Evolutionary conservation across 2,797 vertebrate genomes (phyloP).

Genomic region (Peromyscus nudipes): DNA sequence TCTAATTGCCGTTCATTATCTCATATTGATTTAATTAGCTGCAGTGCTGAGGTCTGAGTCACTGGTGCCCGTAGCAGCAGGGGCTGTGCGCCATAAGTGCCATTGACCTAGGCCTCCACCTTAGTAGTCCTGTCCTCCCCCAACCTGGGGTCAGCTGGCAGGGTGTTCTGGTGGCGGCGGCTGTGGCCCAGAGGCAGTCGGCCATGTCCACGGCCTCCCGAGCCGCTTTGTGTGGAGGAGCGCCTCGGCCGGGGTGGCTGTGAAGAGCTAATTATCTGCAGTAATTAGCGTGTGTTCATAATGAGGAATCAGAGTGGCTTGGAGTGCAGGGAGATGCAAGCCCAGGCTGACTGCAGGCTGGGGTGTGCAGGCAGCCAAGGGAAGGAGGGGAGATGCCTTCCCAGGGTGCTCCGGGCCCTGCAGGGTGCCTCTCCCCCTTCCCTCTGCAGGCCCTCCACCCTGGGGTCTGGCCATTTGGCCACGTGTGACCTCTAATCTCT

Average conservation of each 20-base stretch:
- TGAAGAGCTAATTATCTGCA: slow-evolving; percentile 85
- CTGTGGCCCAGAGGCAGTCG: neutral
- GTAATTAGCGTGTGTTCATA: slow-evolving; percentile 87
- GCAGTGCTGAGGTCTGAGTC: slow-evolving; percentile 92
- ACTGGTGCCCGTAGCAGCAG: slow-evolving; percentile 93
- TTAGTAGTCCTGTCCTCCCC: neutral
- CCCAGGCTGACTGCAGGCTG: slow-evolving; percentile 4
- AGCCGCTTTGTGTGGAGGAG: slow-evolving; percentile 46
- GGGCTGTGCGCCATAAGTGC: slow-evolving; percentile 82
- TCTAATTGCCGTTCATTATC: slow-evolving; percentile 99
- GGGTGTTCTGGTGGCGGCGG: slow-evolving; percentile 55
- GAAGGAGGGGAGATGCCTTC: neutral
- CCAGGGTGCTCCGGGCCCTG: neutral
- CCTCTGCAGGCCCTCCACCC: neutral
- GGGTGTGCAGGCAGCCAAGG: neutral
- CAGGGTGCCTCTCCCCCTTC: rapidly evolving
- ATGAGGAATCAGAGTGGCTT: slow-evolving; percentile 72
- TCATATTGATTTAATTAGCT: slow-evolving; percentile 99
- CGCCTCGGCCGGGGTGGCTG: slow-evolving; percentile 18
- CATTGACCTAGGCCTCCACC: slow-evolving; percentile 79
- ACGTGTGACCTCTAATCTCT: neutral
- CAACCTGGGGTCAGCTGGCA: slow-evolving; percentile 81
- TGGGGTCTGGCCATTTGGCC: neutral
- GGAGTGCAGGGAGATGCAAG: slow-evolving; percentile 69
- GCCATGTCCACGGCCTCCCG: neutral